Conservation (phyloP, 1,140 invertebrate species). For the Bombus sylvicola region DNA sequence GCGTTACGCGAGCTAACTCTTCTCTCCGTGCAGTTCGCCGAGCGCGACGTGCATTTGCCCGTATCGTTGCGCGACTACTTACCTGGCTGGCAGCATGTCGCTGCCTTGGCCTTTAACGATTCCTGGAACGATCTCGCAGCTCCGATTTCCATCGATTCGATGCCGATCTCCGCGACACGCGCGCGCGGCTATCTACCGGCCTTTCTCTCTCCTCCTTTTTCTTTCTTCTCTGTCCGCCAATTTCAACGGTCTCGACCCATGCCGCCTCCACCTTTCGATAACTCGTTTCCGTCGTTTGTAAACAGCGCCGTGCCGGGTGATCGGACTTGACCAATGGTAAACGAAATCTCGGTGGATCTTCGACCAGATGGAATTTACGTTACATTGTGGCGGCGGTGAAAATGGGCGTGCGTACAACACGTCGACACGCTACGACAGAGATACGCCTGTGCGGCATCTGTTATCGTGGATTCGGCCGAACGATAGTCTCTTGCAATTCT, state of each 20-base stretch:
- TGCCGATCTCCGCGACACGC: slow-evolving; percentile 51
- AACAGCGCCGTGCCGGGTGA: slow-evolving; percentile 3
- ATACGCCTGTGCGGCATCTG: background rate
- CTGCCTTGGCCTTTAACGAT: slow-evolving; percentile 68
- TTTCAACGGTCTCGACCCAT: background rate
- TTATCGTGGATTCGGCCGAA: background rate
- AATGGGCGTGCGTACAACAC: background rate
- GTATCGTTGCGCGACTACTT: slow-evolving; percentile 42
- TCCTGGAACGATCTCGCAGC: slow-evolving; percentile 60
- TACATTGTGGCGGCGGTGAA: background rate
- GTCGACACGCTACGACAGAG: background rate
- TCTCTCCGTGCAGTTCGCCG: slow-evolving; percentile 53
- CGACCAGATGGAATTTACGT: background rate
- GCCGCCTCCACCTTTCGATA: too few species aligned
- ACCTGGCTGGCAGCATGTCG: slow-evolving; percentile 23
- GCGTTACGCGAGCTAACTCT: slow-evolving; percentile 49
- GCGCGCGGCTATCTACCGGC: background rate
- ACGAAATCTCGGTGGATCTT: slow-evolving; percentile 22
- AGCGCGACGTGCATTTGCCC: slow-evolving; percentile 55
- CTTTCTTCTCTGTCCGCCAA: background rate
- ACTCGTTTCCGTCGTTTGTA: slow-evolving; percentile 23
- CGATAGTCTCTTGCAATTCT: background rate
- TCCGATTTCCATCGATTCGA: slow-evolving; percentile 67
- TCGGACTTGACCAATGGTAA: background rate
- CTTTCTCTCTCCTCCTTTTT: background rate